Evolutionary conservation across 2,888 invertebrate genomes (phyloP).

Genomic region (Erebia epiphron): DNA sequence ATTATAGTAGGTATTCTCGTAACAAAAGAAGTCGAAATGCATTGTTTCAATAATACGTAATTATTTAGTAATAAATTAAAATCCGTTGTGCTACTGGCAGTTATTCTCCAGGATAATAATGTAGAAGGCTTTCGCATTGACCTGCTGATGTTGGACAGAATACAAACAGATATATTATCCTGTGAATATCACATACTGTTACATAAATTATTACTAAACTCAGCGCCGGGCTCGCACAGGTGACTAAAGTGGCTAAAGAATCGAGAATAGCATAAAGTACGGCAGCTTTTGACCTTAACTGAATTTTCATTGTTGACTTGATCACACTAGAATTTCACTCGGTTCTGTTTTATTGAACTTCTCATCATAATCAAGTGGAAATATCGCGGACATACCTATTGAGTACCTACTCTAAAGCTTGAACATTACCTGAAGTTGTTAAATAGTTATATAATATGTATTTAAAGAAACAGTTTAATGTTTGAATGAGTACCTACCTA

Average conservation of each 20-base stretch:
- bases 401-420: no score
- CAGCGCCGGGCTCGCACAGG: no score
- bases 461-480: no score
- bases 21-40: neutral
- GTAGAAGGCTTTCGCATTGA: no score
- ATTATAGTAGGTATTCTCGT: neutral
- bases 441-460: no score
- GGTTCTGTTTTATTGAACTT: constrained; percentile 1
- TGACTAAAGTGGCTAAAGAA: no score
- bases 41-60: neutral
- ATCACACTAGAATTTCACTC: constrained; percentile 2
- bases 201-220: no score
- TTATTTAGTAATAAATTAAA: neutral
- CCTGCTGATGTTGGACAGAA: no score
- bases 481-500: no score
- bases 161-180: no score
- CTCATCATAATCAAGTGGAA: neutral
- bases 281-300: constrained; percentile 10
- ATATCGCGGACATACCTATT: neutral
- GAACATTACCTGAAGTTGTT: no score
- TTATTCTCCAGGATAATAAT: neutral
- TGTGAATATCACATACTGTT: no score
- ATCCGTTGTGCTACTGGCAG: neutral
- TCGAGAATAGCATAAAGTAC: constrained; percentile 6
- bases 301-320: constrained; percentile 16